Percentiles rank a stretch among this genome's conserved stretches.
phyloP scores from a whole-genome alignment of 2,888 invertebrate genomes.

The Eristalinus aeneus region DNA sequence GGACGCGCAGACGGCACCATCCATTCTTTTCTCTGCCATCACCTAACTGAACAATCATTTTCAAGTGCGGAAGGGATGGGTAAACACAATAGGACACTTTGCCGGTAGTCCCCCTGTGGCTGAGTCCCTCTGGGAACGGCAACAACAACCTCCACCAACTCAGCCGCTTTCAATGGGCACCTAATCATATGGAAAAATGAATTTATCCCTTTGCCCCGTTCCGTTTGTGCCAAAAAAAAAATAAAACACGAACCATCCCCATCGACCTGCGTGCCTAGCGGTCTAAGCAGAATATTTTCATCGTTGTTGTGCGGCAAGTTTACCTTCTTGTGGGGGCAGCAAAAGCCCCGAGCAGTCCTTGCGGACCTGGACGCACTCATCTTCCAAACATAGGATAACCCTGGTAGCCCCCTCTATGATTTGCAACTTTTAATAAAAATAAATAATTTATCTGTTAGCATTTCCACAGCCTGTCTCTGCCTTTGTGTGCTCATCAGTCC shows the following conservation, averaged over 20 bases:
- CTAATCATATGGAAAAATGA: slow-evolving; percentile 69
- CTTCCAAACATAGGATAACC: slow-evolving; percentile 25
- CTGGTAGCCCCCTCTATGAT: slow-evolving; percentile 41
- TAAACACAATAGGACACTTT: slow-evolving; percentile 6
- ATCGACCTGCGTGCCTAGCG: slow-evolving; percentile 10
- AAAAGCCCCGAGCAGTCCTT: not conserved
- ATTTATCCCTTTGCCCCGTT: slow-evolving; percentile 10
- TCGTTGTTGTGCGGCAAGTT: slow-evolving; percentile 43
- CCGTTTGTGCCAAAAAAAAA: not conserved
- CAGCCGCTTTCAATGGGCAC: slow-evolving; percentile 57
- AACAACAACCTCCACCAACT: slow-evolving; percentile 26
- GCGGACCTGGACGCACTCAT: not conserved
- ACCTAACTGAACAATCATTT: slow-evolving; percentile 24
- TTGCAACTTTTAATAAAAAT: slow-evolving; percentile 64
- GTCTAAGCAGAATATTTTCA: slow-evolving; percentile 10
- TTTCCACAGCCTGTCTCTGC: not conserved
- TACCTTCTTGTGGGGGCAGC: slow-evolving; percentile 15
- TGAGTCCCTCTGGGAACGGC: not conserved
- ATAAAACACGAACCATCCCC: slow-evolving; percentile 5
- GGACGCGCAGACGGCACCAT: not conserved
- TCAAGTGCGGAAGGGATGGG: not conserved
- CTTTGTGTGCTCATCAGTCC: not conserved
- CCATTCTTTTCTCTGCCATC: slow-evolving; percentile 13
- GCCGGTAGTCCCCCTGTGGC: slow-evolving; percentile 23
- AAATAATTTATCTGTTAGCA: slow-evolving; percentile 64